Conservation (phyloP, 2,888 invertebrate species). For the Synergus itoensis region DNA sequence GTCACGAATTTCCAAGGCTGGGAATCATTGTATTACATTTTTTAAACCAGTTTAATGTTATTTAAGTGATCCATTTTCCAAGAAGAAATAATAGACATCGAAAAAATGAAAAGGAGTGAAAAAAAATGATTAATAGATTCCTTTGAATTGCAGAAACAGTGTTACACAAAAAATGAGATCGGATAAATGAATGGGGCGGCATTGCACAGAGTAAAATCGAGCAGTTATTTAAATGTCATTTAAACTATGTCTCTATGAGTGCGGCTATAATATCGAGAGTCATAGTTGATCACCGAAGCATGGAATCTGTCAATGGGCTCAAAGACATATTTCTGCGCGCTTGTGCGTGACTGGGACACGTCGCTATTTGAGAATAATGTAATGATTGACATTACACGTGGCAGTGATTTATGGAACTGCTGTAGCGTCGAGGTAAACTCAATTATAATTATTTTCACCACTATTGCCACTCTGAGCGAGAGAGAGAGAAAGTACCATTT, state of each 20-base stretch:
- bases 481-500: conserved; percentile 35
- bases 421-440: conserved; percentile 34
- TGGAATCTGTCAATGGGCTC: conserved; percentile 56
- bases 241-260: conserved; percentile 2
- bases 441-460: conserved; percentile 24
- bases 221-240: conserved; percentile 27
- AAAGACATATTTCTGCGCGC: conserved; percentile 54
- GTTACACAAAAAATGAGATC: not conserved
- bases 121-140: conserved; percentile 19
- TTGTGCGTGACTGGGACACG: conserved; percentile 54
- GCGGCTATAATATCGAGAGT: conserved; percentile 34
- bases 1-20: conserved; percentile 31
- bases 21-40: conserved; percentile 5
- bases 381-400: conserved; percentile 58
- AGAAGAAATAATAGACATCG: not conserved
- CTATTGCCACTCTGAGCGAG: conserved; percentile 5
- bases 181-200: conserved; percentile 15
- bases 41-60: not conserved
- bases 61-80: too few species aligned
- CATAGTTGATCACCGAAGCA: conserved; percentile 55
- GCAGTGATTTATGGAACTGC: conserved; percentile 57
- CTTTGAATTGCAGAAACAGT: not conserved
- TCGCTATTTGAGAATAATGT: conserved; percentile 50
- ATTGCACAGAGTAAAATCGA: not conserved
- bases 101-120: not conserved